phyloP scores from a whole-genome alignment of 2,113 vertebrate genomes.

The Eptesicus fuscus region DNA sequence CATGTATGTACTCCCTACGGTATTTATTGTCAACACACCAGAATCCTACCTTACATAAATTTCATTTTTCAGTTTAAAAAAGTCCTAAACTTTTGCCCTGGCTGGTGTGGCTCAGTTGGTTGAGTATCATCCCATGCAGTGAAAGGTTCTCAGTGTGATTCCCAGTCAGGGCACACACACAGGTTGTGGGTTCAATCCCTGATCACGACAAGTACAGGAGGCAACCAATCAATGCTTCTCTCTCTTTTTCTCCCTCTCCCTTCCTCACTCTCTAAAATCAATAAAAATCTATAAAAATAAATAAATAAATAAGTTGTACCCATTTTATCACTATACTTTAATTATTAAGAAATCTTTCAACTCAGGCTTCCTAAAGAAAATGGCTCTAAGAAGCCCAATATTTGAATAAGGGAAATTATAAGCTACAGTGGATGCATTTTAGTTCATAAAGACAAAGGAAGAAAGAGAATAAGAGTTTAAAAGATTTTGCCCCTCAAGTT shows the following conservation, averaged over 20 bases:
- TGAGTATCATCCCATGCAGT: no score
- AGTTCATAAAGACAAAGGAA: neutral
- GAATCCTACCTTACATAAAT: neutral
- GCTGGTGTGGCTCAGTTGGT: no score
- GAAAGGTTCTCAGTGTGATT: no score
- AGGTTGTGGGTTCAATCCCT: no score
- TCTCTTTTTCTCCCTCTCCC: no score
- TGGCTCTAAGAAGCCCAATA: neutral
- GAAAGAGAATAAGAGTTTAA: neutral
- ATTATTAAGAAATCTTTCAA: constrained; percentile 12
- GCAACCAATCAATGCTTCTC: no score
- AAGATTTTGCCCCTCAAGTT: neutral
- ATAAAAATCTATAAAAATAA: no score
- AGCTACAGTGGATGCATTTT: neutral
- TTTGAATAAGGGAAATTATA: neutral
- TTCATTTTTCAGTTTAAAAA: neutral
- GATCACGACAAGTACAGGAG: no score
- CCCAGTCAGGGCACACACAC: no score
- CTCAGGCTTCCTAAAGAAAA: neutral
- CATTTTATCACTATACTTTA: neutral
- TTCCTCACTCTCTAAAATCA: no score
- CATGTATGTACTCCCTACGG: neutral
- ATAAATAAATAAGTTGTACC: neutral
- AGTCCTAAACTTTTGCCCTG: neutral
- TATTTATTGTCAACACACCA: neutral